Evolutionary conservation across 2,888 invertebrate species (phyloP).

Genomic region (Crepidodera aurea): DNA sequence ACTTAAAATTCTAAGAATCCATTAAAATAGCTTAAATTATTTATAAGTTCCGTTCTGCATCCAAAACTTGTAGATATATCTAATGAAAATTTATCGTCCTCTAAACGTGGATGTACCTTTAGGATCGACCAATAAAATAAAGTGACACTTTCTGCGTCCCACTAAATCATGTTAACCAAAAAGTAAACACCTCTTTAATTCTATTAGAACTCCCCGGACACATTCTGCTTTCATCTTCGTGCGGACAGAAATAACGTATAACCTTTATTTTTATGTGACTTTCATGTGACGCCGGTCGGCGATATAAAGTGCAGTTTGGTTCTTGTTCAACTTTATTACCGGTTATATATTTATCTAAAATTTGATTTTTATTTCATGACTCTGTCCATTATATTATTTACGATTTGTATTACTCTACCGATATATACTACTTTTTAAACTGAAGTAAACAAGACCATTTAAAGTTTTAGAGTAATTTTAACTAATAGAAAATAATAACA

Average conservation of each 20-base stretch:
- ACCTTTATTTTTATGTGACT: conserved; percentile 6
- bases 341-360: background rate
- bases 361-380: background rate
- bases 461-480: too few relatives aligned
- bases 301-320: conserved; percentile 9
- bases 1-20: background rate
- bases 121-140: conserved; percentile 10
- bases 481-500: too few relatives aligned
- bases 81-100: background rate
- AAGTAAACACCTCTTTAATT: conserved; percentile 18
- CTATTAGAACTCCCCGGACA: conserved; percentile 6
- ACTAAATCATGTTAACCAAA: conserved; percentile 17
- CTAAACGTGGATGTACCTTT: conserved; percentile 2
- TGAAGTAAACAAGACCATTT: too few relatives aligned
- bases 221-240: background rate
- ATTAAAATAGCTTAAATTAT: background rate
- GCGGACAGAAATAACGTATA: conserved; percentile 9
- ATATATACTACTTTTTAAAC: too few relatives aligned
- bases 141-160: conserved; percentile 3
- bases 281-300: background rate
- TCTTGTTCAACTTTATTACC: background rate
- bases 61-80: background rate
- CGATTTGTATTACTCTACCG: too few relatives aligned
- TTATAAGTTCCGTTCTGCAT: background rate
- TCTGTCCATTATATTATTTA: too few relatives aligned